A percentile compares a stretch with the other conserved stretches of the same genome.
Conservation (phyloP, 2,113 vertebrate species). For the Ctenodactylus gundi region DNA sequence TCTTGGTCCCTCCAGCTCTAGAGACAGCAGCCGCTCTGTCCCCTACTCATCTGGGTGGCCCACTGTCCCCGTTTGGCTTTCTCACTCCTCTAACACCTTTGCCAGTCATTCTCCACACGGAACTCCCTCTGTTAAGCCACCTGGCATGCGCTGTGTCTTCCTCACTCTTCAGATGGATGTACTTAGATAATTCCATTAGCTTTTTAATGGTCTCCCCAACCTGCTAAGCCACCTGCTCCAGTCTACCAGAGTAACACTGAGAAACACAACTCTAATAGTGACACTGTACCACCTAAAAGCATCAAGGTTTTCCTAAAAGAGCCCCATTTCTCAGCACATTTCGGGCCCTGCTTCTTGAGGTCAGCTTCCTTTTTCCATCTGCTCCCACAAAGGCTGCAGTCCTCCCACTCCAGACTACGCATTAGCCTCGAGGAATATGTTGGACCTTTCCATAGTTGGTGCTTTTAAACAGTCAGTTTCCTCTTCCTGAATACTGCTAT, state of each 20-base stretch:
- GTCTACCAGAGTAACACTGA: neutral
- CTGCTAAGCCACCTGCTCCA: neutral
- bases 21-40: neutral
- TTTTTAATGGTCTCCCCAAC: neutral
- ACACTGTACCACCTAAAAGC: neutral
- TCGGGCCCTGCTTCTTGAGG: rapidly evolving
- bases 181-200: conserved; percentile 22
- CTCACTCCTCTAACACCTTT: neutral
- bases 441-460: neutral
- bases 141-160: neutral
- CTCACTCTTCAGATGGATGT: neutral
- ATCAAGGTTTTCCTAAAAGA: neutral
- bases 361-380: neutral
- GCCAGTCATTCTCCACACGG: neutral
- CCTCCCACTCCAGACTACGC: neutral
- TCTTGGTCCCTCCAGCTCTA: neutral
- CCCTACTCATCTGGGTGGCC: neutral
- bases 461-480: neutral
- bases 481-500: neutral
- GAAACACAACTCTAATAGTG: neutral
- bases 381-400: neutral
- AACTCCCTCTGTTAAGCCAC: neutral
- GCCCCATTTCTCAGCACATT: neutral
- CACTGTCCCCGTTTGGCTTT: neutral
- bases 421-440: neutral